phyloP scores from a whole-genome alignment of 2,888 invertebrate species.

The Leucozona laternaria region DNA sequence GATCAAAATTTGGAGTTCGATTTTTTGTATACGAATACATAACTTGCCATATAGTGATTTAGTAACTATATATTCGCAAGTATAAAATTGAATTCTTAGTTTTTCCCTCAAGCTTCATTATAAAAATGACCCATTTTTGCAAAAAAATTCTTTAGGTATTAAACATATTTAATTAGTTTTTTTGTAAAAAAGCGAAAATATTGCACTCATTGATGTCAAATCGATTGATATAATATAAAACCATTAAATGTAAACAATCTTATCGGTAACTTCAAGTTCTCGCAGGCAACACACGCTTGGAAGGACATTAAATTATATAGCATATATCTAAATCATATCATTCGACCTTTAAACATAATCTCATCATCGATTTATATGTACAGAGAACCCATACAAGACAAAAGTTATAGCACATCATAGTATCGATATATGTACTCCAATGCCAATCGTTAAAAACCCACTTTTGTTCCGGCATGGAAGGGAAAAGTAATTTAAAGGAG shows the following conservation, averaged over 20 bases:
- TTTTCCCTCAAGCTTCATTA: no score
- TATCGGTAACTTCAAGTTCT: conserved; percentile 12
- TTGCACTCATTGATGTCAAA: conserved; percentile 5
- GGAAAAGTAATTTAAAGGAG: conserved; percentile 27
- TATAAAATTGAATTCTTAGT: no score
- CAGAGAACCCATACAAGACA: conserved; percentile 22
- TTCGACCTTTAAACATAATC: conserved; percentile 32
- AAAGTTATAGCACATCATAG: neutral
- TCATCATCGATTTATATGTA: conserved; percentile 23
- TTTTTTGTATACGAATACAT: no score
- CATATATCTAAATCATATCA: conserved; percentile 59
- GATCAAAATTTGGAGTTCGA: no score
- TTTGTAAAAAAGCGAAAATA: neutral
- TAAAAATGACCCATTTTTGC: no score
- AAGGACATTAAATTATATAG: conserved; percentile 24
- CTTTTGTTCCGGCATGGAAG: neutral
- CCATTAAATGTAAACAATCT: conserved; percentile 24
- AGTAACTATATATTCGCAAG: no score
- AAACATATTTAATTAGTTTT: no score
- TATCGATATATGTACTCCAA: neutral
- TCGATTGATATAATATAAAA: neutral
- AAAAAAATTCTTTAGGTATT: no score
- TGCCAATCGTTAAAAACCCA: conserved; percentile 8
- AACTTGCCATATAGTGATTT: no score
- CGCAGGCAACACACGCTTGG: conserved; percentile 41